Evolutionary conservation across 92 coral and sea anemone genomes (phyloP), one percentile per base, ranked within the genome.

Genomic region (Bergia sp.): DNA sequence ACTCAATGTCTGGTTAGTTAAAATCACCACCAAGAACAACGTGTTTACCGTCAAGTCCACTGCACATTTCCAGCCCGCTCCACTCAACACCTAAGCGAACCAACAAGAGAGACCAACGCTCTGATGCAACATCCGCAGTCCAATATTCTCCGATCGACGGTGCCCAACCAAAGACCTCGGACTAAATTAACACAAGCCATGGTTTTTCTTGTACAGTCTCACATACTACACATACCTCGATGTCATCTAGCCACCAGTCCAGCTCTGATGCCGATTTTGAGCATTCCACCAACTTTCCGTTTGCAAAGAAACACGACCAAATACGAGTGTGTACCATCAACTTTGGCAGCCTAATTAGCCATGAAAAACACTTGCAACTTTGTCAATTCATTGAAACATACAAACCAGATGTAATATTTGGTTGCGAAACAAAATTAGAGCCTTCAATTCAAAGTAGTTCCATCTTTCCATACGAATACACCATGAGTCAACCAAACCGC

Each of bases 191-290:
- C 64, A 55, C 64, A 55, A 55, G 6, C 64, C 64, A 55, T 55
- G 64, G 64, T 55, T 55, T 55, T 55, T 55, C 64, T 55, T 55
- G 64, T 55, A 55, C 64, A 55, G 64, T 55, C 64, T 55, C 64
- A 15, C 64, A 55, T 55, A 55, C 64, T 55, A 55, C 64, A 55
- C 64, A 55, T 55, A 6, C 79, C 18, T 74, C 79, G 79, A 74
- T 74, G 79, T 74, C 18, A 72, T 72, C 77, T 38, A 39, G 79
- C 79, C 9, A 74, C 44, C 79, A 74, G 79, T 74, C 79, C 79
- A 74, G 77, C 77, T 72, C 40, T 72, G 77, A 72, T 72, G 39
- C 77, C 77, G 40, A 49, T 37, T 74, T 74, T 74, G 79, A 74
- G 1, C 79, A 74, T 74, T 7, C 79, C 47, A 74, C 79, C 18